These are phyloP conservation scores for Electrona antarctica DNA, from an alignment of 2,113 vertebrate genomes.

Conservation along the genomic window DNA sequence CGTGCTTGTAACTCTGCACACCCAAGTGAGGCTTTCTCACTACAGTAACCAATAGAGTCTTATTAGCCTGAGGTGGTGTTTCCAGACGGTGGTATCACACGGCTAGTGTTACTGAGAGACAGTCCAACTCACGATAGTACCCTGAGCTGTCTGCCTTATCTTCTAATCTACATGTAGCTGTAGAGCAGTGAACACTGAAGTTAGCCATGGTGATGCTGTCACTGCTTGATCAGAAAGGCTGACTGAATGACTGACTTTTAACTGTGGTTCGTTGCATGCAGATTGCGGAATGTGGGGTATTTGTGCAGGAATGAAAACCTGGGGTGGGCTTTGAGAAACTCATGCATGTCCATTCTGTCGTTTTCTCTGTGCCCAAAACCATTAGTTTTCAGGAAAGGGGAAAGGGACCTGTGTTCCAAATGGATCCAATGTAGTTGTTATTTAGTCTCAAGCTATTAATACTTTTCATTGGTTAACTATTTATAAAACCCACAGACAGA, in stretches of 20 bases:
- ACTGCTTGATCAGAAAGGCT: constrained; percentile 31
- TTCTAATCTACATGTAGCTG: constrained; percentile 34
- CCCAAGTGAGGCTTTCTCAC: constrained; percentile 15
- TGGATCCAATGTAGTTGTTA: no score
- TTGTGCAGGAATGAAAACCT: constrained; percentile 25
- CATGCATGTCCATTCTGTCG: constrained; percentile 48
- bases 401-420: no score
- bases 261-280: constrained; percentile 39
- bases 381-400: no score
- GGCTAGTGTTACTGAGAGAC: constrained; percentile 31
- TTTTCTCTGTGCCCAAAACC: constrained; percentile 42
- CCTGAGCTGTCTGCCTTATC: constrained; percentile 37
- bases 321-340: constrained; percentile 39
- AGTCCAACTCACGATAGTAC: constrained; percentile 25
- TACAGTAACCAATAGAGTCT: constrained; percentile 32
- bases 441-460: no score
- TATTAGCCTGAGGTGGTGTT: constrained; percentile 41
- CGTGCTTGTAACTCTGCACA: background rate
- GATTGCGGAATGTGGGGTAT: constrained; percentile 24
- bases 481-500: no score
- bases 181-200: constrained; percentile 10
- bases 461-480: no score
- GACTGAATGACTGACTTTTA: constrained; percentile 38
- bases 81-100: constrained; percentile 40
- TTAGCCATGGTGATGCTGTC: background rate